These are phyloP conservation scores for Limenitis camilla DNA, from an alignment of 2,888 invertebrate species.

Conservation along the genomic window DNA sequence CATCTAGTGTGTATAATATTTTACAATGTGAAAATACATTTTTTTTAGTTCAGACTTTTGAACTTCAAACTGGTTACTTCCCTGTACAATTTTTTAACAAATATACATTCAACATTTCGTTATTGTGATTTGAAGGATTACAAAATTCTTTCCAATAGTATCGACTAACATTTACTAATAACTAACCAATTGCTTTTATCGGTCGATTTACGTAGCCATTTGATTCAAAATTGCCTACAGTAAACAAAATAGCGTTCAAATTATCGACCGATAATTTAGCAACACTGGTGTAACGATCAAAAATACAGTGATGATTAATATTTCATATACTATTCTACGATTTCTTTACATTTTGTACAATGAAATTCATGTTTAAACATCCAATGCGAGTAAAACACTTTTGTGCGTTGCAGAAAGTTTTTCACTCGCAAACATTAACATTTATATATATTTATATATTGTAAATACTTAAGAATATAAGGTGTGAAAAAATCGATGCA, in stretches of 20 bases:
- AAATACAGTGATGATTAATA: slow-evolving; percentile 3
- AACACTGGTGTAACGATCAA: not conserved
- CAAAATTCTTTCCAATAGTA: slow-evolving; percentile 4
- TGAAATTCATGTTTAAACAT: slow-evolving; percentile 4
- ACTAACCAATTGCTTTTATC: slow-evolving; percentile 4
- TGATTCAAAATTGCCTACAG: not conserved
- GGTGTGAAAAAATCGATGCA: slow-evolving; percentile 61
- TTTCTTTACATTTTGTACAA: slow-evolving; percentile 17
- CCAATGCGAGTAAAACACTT: slow-evolving; percentile 15
- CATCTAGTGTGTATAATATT: slow-evolving; percentile 67
- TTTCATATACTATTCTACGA: slow-evolving; percentile 10
- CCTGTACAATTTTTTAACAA: slow-evolving; percentile 71
- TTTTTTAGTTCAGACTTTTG: slow-evolving; percentile 69
- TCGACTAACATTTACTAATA: slow-evolving; percentile 30
- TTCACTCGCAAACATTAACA: slow-evolving; percentile 16
- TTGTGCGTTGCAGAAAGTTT: slow-evolving; percentile 9
- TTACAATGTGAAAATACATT: slow-evolving; percentile 73
- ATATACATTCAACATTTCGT: slow-evolving; percentile 63
- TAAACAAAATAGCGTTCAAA: too few relatives aligned
- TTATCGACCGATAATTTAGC: not conserved
- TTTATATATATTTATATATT: slow-evolving; percentile 20
- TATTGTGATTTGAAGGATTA: slow-evolving; percentile 68
- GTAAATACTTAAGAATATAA: slow-evolving; percentile 52
- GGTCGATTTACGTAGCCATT: not conserved
- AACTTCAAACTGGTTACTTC: slow-evolving; percentile 65